phyloP scores from a whole-genome alignment of 2,113 vertebrate genomes.

The Anguilla japonica region DNA sequence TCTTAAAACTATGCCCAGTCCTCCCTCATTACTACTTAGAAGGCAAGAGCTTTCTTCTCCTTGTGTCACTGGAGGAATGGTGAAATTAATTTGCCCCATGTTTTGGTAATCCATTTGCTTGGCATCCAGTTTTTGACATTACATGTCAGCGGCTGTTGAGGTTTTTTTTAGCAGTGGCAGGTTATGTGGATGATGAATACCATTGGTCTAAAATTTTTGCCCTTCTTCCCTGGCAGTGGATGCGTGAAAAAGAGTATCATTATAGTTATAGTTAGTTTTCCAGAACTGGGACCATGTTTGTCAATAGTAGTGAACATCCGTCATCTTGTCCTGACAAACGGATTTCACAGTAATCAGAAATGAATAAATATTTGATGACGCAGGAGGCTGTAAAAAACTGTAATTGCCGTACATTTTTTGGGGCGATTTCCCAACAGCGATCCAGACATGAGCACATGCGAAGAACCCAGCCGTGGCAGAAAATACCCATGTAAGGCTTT shows the following conservation, averaged over 20 bases:
- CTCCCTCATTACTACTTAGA: background rate
- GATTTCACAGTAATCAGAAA: slow-evolving; percentile 15
- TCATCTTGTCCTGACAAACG: background rate
- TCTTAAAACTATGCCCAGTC: background rate
- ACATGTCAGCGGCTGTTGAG: background rate
- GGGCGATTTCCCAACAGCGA: background rate
- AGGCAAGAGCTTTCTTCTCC: background rate
- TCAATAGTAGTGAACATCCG: slow-evolving; percentile 3
- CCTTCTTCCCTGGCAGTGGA: background rate
- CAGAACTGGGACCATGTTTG: background rate
- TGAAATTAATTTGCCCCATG: background rate
- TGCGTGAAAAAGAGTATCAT: background rate
- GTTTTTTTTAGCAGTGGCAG: background rate
- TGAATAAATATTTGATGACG: slow-evolving; percentile 12
- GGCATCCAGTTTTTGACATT: background rate
- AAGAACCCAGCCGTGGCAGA: background rate
- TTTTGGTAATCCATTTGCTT: background rate
- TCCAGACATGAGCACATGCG: background rate
- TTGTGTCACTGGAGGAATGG: background rate
- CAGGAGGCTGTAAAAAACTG: background rate
- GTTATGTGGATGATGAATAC: background rate
- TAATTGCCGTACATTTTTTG: slow-evolving; percentile 5
- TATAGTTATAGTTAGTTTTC: slow-evolving; percentile 9
- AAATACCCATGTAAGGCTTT: background rate
- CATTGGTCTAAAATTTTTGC: background rate